Evolutionary conservation across 2,113 vertebrate species (phyloP).

Genomic region (Pleuronectes platessa): DNA sequence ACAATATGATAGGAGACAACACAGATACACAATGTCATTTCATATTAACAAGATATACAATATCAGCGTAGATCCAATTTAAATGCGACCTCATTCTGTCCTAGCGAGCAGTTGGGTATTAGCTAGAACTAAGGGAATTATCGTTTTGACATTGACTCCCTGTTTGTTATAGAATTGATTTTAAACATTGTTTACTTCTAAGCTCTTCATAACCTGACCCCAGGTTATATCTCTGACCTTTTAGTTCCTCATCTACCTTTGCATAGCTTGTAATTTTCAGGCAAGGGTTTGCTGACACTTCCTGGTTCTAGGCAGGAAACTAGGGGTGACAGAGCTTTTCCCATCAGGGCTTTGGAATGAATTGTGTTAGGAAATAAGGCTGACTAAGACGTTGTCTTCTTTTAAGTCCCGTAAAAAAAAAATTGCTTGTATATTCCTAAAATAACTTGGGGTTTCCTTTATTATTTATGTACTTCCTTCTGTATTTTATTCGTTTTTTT

Average conservation of each 20-base stretch:
- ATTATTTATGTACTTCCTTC: no score
- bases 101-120: no score
- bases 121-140: no score
- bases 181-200: not conserved
- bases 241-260: not conserved
- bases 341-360: not conserved
- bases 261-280: not conserved
- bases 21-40: not conserved
- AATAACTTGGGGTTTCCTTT: not conserved
- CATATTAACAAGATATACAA: not conserved
- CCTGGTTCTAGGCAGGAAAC: not conserved
- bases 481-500: no score
- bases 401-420: not conserved
- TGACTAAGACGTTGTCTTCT: not conserved
- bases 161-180: no score
- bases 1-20: slow-evolving; percentile 42
- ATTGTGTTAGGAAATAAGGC: not conserved
- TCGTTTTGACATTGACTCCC: no score
- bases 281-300: not conserved
- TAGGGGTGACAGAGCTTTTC: not conserved
- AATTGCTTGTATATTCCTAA: no score
- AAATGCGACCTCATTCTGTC: not conserved
- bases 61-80: not conserved
- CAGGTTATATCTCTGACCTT: not conserved
- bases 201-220: no score